Evolutionary conservation across 2,113 vertebrate species (phyloP).

Genomic region (Bubo bubo): DNA sequence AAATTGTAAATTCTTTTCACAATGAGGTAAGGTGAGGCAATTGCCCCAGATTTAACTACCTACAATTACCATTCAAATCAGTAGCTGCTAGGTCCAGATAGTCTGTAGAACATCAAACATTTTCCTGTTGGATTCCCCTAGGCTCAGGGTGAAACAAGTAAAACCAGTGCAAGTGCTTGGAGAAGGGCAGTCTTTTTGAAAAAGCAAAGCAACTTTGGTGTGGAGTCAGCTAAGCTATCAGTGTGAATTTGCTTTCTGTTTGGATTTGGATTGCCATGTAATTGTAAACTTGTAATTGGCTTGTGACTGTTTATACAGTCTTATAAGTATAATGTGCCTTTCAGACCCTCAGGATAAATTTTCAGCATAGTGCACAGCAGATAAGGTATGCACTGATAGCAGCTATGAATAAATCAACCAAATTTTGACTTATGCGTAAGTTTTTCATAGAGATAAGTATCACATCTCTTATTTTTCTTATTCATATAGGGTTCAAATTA

Average conservation of each 20-base stretch:
- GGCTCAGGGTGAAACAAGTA: neutral
- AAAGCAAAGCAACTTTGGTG: neutral
- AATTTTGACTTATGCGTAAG: neutral
- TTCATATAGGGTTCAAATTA: neutral
- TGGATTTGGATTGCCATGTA: neutral
- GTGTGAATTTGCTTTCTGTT: neutral
- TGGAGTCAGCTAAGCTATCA: neutral
- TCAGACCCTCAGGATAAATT: neutral
- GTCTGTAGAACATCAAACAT: neutral
- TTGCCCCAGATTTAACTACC: neutral
- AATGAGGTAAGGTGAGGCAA: neutral
- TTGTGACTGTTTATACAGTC: neutral
- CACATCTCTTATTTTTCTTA: neutral
- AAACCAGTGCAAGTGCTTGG: neutral
- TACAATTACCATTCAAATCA: neutral
- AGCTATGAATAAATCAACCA: neutral
- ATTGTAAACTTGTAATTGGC: neutral
- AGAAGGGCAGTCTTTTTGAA: neutral
- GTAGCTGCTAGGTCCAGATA: neutral
- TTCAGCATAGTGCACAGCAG: neutral
- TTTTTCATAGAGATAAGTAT: neutral
- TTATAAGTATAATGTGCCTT: neutral
- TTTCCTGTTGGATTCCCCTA: neutral
- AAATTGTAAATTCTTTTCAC: neutral
- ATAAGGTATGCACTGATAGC: neutral